A percentile compares a stretch with the other conserved stretches of the same genome.
Conservation (phyloP, 2,888 invertebrate genomes). For the Hermaeophaga mercurialis region DNA sequence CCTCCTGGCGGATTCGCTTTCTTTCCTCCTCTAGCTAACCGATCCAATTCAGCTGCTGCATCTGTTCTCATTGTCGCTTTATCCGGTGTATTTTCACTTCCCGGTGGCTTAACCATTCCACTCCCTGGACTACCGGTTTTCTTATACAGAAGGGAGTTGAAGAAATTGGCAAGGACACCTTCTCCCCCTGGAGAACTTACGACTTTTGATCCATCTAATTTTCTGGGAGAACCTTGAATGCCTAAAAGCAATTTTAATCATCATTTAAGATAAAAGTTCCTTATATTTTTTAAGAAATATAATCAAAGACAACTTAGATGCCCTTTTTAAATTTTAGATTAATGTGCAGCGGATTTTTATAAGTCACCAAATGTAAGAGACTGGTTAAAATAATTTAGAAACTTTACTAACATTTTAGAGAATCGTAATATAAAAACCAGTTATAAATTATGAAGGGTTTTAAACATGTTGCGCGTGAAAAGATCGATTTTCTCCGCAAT, state of each 20-base stretch:
- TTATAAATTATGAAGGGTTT: too few species aligned
- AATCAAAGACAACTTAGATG: too few species aligned
- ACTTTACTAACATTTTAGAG: too few species aligned
- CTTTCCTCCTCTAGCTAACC: conserved; percentile 76
- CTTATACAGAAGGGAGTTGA: conserved; percentile 95
- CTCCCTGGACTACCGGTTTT: conserved; percentile 75
- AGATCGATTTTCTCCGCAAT: too few species aligned
- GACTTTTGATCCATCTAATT: conserved; percentile 78
- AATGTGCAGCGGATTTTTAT: too few species aligned
- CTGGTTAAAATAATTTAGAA: too few species aligned
- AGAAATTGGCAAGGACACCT: conserved; percentile 96
- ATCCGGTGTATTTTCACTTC: conserved; percentile 61
- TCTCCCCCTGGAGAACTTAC: conserved; percentile 82
- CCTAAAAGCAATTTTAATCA: conserved; percentile 41
- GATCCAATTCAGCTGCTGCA: conserved; percentile 91
- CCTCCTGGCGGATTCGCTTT: conserved; percentile 45
- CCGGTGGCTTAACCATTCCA: conserved; percentile 53
- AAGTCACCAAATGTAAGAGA: too few species aligned
- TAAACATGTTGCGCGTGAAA: too few species aligned
- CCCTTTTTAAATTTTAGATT: too few species aligned
- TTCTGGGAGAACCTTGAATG: conserved; percentile 61
- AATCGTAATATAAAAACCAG: too few species aligned
- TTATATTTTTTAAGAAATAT: too few species aligned
- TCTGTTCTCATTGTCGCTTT: conserved; percentile 81
- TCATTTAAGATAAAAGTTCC: neutral